Base-by-base conservation (phyloP, 2,888 invertebrate genomes). In the Cetonia aurata region DNA sequence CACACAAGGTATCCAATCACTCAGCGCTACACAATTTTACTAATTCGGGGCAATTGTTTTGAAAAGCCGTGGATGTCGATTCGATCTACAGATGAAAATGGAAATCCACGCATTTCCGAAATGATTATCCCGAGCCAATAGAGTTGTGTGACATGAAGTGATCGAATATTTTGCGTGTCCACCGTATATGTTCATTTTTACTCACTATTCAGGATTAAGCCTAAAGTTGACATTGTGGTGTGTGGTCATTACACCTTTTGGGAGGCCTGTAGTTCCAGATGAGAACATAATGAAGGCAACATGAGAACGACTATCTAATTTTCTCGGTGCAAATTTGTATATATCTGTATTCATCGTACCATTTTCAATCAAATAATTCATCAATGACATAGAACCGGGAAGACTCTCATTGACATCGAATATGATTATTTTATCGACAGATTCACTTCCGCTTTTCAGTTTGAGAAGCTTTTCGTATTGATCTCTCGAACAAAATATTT, bases 241-340 rank as follows among this genome's bases (percentile, higher is more conserved):
- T 4, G 89, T 88, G 55, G 91, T 80, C 83, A 88, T 85, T 0
- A 91, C 90, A 42, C 90, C 90, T 82, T 92, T 91, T 0, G 91
- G 89, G 77, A 91, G 82, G 0, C 92, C 92, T 10, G 89, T 89
- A 0, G 92, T 92, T 53, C 92, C 92, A 70, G 91, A 91, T 44
- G 92, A 92, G 81, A 89, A 91, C 71, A 91, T 52, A 42, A 81
- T 76, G 41, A 78, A 75, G 6, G 79, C 79, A 0, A 76, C 72
- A 3, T 76, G 74, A 17, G 75, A 70, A 10, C 66, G 62, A 8
- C 72, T 37, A 70, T 79, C 71, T 9, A 77, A 70, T 9, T 50
- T 37, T 6, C 62, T 56, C 25, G 68, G 65, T 17, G 15, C 8
- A 41, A 71, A 69, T 4, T 15, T 48, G 9, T 15, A 42, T 17